phyloP scores from a whole-genome alignment of 2,113 vertebrate species.

The Phylloscopus trochiloides region DNA sequence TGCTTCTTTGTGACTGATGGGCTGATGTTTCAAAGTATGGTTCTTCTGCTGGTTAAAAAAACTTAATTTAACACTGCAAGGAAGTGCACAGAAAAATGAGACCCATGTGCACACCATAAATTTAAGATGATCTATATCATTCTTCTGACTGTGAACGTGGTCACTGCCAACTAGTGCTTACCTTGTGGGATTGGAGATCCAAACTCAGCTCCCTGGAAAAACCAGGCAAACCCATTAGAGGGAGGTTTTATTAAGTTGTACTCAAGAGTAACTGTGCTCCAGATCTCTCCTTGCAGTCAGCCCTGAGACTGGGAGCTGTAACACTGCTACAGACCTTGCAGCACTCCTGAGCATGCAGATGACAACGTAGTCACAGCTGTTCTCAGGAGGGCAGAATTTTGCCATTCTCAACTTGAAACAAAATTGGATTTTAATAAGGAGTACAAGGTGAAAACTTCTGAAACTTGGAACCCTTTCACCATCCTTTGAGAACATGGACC shows the following conservation, averaged over 20 bases:
- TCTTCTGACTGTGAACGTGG: background rate
- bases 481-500: background rate
- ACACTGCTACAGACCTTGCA: background rate
- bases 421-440: background rate
- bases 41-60: background rate
- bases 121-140: background rate
- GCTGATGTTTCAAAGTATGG: background rate
- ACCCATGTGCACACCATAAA: rapidly evolving
- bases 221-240: background rate
- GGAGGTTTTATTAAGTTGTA: background rate
- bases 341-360: background rate
- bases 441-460: background rate
- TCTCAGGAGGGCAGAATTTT: background rate
- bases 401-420: background rate
- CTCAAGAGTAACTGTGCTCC: background rate
- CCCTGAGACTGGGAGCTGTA: background rate
- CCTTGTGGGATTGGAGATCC: background rate
- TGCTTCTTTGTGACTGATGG: background rate
- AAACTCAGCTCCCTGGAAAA: background rate
- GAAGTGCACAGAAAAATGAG: background rate
- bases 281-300: background rate
- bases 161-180: background rate
- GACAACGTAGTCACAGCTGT: background rate
- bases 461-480: background rate
- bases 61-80: background rate